Base-by-base conservation (phyloP, 1,140 invertebrate genomes). In the Neoseiulus cucumeris region DNA sequence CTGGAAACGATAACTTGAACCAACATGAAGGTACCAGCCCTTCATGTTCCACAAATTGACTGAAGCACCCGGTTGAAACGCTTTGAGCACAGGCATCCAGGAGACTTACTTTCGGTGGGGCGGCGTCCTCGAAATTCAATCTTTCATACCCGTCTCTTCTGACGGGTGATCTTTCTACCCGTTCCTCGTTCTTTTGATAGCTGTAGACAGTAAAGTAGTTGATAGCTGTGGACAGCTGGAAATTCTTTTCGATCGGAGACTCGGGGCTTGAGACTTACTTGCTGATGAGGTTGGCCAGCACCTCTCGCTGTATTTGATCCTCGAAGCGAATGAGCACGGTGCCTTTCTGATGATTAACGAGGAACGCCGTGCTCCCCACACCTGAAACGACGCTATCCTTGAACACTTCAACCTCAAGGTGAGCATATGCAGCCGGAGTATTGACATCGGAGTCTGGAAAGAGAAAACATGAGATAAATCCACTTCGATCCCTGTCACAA, bases 121-220 rank as follows among this genome's bases (percentile, higher is more conserved):
- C n/a, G n/a, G n/a, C n/a, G n/a, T n/a, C n/a, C n/a, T n/a, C n/a
- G n/a, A n/a, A n/a, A n/a, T n/a, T n/a, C n/a, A n/a, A n/a, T n/a
- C n/a, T n/a, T n/a, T n/a, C n/a, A n/a, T n/a, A n/a, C n/a, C n/a
- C n/a, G n/a, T n/a, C n/a, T n/a, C n/a, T n/a, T n/a, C n/a, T n/a
- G n/a, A n/a, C 93, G 20, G 92, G 96, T 0, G 92, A 91, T 72
- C 96, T 91, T 75, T 97, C 94, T 28, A 93, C 97, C 74, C 94
- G 81, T 68, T 92, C 51, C n/a, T 66, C 66, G 12, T 69, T 68
- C 30, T 68, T 66, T 67, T 68, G 67, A 64, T 72, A 73, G n/a
- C 70, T 67, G 41, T 67, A 41, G 25, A 73, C 44, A 33, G 66
- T 17, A 17, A 64, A 14, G 14, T 20, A 47, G n/a, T n/a, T n/a